phyloP scores from a whole-genome alignment of 2,888 invertebrate species.

The Phrixothrix hirtus region DNA sequence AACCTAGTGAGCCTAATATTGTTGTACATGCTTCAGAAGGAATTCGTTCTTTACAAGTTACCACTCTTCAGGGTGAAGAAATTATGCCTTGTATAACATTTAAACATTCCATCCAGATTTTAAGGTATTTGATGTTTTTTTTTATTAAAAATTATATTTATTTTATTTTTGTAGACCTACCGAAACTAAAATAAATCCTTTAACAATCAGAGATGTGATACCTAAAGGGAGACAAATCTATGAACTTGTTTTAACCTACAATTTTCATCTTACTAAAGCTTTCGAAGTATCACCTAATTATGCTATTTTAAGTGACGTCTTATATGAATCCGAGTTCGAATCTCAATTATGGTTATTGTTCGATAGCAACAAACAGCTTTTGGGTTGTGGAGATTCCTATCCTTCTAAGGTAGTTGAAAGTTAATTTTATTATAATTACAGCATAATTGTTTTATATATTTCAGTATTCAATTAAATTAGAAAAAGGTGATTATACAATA shows the following conservation, averaged over 20 bases:
- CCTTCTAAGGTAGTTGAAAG: conserved; percentile 68
- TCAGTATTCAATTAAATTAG: conserved; percentile 84
- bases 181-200: conserved; percentile 78
- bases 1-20: conserved; percentile 66
- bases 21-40: conserved; percentile 78
- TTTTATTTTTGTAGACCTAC: conserved; percentile 65
- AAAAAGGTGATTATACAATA: conserved; percentile 92
- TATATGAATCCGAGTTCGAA: conserved; percentile 96
- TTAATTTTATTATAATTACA: not conserved
- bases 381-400: conserved; percentile 88
- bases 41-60: conserved; percentile 71
- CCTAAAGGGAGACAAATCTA: conserved; percentile 89
- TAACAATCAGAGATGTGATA: conserved; percentile 81
- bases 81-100: conserved; percentile 74
- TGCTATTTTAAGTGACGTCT: conserved; percentile 78
- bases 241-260: conserved; percentile 85
- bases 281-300: conserved; percentile 82
- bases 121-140: conserved; percentile 58
- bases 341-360: conserved; percentile 97
- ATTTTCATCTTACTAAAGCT: conserved; percentile 78
- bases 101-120: conserved; percentile 73
- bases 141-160: no score
- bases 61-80: conserved; percentile 76
- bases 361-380: conserved; percentile 84
- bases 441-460: conserved; percentile 37